Evolutionary conservation across 2,797 vertebrate genomes (phyloP), one percentile per base, ranked within the genome.

Genomic region (Fistularia commersonii): DNA sequence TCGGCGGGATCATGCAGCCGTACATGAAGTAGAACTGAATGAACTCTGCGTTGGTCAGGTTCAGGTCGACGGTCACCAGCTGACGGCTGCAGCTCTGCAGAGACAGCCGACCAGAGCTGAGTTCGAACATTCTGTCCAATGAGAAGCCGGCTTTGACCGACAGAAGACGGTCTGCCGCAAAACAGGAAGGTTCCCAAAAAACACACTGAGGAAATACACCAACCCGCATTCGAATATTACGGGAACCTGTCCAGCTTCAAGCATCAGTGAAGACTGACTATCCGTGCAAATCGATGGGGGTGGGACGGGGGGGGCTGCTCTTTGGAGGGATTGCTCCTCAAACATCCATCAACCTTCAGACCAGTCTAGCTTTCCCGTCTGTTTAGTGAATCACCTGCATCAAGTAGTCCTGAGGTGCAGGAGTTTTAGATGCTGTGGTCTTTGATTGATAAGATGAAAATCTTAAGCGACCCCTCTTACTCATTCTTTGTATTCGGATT

Each of bases 1-100:
- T 95, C 1, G 97, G 97, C 11, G 92, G 89, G 78, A 95, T 93
- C 85, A 99, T 91, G 72, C 97, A 99, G 72, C 97, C 97, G 0
- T 97, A 99, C 96, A 99, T 99, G 82, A 99, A 99, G 87, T 98
- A 97, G 85, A 99, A 99, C 63, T 99, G 97, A 79, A 99, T 93
- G 78, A 99, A 99, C 81, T 99, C 97, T 1, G 97, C 96, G 2
- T 78, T 95, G 32, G 95, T 98, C 74, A 99, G 90, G 80, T 99
- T 98, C 66, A 99, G 81, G 72, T 99, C 97, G 87, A 98, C 93
- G 0, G 97, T 96, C 58, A 96, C 91, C 76, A 99, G 81, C 71
- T 96, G 90, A 40, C 97, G 94, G 66, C 93, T 97, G 70, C 97
- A 99, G 43, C 93, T 91, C 97, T 99, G 59, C 31, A 33, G 14